These are phyloP conservation scores for Patella depressa DNA, from an alignment of 2,888 invertebrate species.

Conservation along the genomic window DNA sequence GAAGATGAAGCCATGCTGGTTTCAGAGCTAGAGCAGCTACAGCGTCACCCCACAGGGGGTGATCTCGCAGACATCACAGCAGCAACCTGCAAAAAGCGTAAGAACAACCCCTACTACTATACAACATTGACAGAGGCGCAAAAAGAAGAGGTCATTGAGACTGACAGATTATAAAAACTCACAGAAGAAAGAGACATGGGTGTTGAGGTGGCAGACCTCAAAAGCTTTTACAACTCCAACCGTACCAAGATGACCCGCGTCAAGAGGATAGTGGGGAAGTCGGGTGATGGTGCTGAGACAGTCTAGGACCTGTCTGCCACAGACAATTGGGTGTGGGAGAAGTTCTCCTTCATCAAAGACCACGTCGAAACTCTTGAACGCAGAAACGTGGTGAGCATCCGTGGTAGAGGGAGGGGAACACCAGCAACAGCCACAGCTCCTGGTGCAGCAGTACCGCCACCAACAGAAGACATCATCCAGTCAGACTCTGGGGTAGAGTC, in stretches of 20 bases:
- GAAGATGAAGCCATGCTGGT: conserved; percentile 36
- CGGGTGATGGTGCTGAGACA: background rate
- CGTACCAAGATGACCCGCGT: conserved; percentile 29
- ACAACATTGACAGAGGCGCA: conserved; percentile 31
- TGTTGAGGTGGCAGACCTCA: conserved; percentile 26
- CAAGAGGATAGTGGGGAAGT: conserved; percentile 30
- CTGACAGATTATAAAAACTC: conserved; percentile 29
- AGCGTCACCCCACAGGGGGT: too few relatives aligned
- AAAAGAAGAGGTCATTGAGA: conserved; percentile 25
- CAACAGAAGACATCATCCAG: too few relatives aligned
- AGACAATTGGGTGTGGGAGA: too few relatives aligned
- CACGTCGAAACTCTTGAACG: conserved; percentile 22
- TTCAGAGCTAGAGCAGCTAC: too few relatives aligned
- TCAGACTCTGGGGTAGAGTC: too few relatives aligned
- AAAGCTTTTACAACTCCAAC: too few relatives aligned
- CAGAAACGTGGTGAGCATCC: conserved; percentile 17
- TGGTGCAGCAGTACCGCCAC: too few relatives aligned
- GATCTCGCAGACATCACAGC: too few relatives aligned
- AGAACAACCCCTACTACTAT: too few relatives aligned
- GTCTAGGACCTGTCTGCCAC: conserved; percentile 24
- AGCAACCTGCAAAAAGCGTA: too few relatives aligned
- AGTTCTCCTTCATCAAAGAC: conserved; percentile 4
- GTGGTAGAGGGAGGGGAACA: background rate
- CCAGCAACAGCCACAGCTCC: too few relatives aligned
- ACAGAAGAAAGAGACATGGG: conserved; percentile 27